Conservation (phyloP, 1,140 invertebrate genomes). For the Lethrus apterus region DNA sequence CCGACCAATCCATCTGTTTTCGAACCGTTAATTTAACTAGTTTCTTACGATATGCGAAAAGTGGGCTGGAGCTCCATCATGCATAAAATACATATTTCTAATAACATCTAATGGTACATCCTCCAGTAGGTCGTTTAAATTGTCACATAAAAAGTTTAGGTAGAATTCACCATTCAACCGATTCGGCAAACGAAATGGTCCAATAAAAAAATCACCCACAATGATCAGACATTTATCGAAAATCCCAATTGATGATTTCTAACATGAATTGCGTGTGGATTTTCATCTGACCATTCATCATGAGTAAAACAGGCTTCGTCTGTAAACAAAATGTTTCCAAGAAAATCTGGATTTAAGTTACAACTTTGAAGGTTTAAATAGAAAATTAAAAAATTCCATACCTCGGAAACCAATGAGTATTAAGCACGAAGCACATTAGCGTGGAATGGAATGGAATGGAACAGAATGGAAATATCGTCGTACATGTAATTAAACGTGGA, state of each 20-base stretch:
- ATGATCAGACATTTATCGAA: conserved; percentile 28
- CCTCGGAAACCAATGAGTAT: too few relatives aligned
- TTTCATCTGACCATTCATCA: background rate
- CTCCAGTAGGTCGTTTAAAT: conserved; percentile 25
- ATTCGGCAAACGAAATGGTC: conserved; percentile 18
- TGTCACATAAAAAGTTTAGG: conserved; percentile 28
- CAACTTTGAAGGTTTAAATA: too few relatives aligned
- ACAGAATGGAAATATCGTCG: too few relatives aligned
- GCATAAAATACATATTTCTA: conserved; percentile 29
- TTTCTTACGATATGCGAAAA: conserved; percentile 1
- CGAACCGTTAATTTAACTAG: background rate
- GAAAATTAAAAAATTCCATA: too few relatives aligned
- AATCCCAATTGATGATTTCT: conserved; percentile 35
- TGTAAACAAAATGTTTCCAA: conserved; percentile 7
- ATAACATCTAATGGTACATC: conserved; percentile 23
- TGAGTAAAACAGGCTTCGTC: conserved; percentile 10
- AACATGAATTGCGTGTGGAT: conserved; percentile 34
- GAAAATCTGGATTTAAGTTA: background rate
- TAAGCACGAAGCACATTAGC: too few relatives aligned
- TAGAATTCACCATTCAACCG: conserved; percentile 30
- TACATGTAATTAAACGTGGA: too few relatives aligned
- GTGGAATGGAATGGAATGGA: too few relatives aligned
- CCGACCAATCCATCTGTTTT: conserved; percentile 29
- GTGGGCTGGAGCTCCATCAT: conserved; percentile 30
- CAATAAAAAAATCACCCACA: conserved; percentile 33